These are phyloP conservation scores for Syritta pipiens DNA, from an alignment of 2,888 invertebrate genomes.

Conservation along the genomic window DNA sequence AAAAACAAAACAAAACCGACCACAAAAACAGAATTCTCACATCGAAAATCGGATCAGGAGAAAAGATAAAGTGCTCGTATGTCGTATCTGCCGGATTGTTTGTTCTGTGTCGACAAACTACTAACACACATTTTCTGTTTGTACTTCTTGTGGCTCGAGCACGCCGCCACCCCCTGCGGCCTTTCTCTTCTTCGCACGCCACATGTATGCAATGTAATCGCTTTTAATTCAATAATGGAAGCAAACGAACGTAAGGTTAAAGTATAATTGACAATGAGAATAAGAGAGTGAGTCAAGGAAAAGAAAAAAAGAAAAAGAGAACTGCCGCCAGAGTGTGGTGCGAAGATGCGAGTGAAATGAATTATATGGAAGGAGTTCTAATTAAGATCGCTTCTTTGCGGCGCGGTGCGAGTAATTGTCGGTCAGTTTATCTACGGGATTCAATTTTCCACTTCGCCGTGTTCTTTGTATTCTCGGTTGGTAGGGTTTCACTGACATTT, in stretches of 20 bases:
- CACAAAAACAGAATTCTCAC: background rate
- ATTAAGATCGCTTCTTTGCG: conserved; percentile 27
- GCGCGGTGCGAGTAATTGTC: background rate
- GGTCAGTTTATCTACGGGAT: conserved; percentile 10
- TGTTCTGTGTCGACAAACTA: conserved; percentile 38
- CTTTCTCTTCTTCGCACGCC: background rate
- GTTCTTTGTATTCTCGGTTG: background rate
- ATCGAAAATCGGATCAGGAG: background rate
- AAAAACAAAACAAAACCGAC: background rate
- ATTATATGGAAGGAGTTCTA: conserved; percentile 29
- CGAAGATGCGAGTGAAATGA: background rate
- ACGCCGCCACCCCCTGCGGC: background rate
- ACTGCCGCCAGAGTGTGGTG: background rate
- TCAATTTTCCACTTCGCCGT: background rate
- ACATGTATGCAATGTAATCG: too few species aligned
- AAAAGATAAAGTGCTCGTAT: conserved; percentile 4
- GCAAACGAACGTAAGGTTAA: conserved; percentile 28
- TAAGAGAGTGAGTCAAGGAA: background rate
- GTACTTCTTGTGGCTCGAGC: too few species aligned
- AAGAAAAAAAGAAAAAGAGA: background rate
- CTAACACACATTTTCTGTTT: conserved; percentile 39
- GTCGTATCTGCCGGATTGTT: conserved; percentile 9
- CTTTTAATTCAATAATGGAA: conserved; percentile 54
- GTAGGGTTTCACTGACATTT: conserved; percentile 28
- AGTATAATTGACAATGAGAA: conserved; percentile 19